phyloP scores from a whole-genome alignment of 2,113 vertebrate species.

The Callipepla squamata region DNA sequence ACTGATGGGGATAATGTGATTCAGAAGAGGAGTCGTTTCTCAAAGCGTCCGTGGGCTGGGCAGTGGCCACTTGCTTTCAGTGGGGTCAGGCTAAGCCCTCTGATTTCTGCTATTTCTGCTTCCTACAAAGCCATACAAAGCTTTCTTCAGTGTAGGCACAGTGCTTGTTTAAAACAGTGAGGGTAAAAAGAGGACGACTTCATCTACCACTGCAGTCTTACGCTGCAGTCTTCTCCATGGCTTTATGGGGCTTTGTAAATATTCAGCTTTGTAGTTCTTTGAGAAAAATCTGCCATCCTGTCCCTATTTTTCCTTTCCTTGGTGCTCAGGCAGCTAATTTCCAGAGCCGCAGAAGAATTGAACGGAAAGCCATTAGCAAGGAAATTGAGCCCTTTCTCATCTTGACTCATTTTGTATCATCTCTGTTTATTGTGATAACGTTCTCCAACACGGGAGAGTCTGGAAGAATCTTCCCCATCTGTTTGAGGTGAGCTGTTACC shows the following conservation, averaged over 20 bases:
- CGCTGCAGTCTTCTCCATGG: not conserved
- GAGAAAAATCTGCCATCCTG: not conserved
- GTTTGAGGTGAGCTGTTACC: not conserved
- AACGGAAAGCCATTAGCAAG: not conserved
- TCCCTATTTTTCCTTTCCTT: not conserved
- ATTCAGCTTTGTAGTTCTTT: not conserved
- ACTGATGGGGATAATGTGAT: not conserved
- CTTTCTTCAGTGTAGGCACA: not conserved
- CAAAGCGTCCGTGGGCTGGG: not conserved
- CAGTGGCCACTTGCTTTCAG: not conserved
- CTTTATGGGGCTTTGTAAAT: not conserved
- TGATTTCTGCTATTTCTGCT: not conserved
- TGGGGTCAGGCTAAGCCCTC: not conserved
- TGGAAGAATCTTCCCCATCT: not conserved
- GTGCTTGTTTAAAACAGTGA: not conserved
- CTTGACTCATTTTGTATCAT: rapidly evolving
- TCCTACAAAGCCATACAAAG: not conserved
- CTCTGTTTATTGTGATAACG: rapidly evolving
- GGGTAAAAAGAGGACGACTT: not conserved
- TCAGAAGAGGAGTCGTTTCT: not conserved
- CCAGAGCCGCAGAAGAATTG: not conserved
- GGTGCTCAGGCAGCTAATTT: not conserved
- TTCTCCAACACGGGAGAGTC: not conserved
- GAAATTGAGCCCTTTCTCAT: not conserved
- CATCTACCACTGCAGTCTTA: not conserved